Conservation (phyloP, 2,888 invertebrate genomes). For the Cheilosia urbana region DNA sequence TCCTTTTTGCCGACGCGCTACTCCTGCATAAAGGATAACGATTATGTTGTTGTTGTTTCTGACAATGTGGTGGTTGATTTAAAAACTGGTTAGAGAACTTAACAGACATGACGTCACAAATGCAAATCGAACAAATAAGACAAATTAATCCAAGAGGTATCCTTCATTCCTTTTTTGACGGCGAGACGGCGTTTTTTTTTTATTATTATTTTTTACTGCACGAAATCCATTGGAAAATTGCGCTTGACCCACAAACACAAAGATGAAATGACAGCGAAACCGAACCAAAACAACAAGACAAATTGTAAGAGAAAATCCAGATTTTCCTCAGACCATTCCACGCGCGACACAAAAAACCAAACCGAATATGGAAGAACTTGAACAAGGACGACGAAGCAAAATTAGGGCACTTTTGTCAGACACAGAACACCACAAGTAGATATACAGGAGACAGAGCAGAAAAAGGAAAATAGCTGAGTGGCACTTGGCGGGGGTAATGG, state of each 20-base stretch:
- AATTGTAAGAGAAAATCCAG: constrained; percentile 21
- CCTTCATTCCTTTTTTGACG: constrained; percentile 62
- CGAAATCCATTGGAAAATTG: constrained; percentile 16
- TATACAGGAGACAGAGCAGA: constrained; percentile 41
- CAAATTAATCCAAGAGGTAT: constrained; percentile 53
- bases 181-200: not conserved
- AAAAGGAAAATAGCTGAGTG: constrained; percentile 13
- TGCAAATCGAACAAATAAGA: constrained; percentile 65
- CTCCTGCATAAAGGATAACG: constrained; percentile 25
- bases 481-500: constrained; percentile 3
- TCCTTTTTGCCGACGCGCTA: constrained; percentile 10
- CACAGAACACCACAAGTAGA: constrained; percentile 31
- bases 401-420: constrained; percentile 44
- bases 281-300: constrained; percentile 36
- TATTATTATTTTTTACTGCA: not conserved
- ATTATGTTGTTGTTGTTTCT: not conserved
- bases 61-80: not conserved
- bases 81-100: constrained; percentile 51
- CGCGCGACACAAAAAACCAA: not conserved
- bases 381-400: constrained; percentile 26
- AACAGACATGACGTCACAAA: constrained; percentile 70
- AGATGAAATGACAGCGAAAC: not conserved
- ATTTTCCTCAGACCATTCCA: constrained; percentile 21
- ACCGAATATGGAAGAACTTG: constrained; percentile 14
- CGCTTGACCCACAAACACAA: constrained; percentile 27